Conservation (phyloP, 2,797 vertebrate species). For the Poeciliopsis presidionis region DNA sequence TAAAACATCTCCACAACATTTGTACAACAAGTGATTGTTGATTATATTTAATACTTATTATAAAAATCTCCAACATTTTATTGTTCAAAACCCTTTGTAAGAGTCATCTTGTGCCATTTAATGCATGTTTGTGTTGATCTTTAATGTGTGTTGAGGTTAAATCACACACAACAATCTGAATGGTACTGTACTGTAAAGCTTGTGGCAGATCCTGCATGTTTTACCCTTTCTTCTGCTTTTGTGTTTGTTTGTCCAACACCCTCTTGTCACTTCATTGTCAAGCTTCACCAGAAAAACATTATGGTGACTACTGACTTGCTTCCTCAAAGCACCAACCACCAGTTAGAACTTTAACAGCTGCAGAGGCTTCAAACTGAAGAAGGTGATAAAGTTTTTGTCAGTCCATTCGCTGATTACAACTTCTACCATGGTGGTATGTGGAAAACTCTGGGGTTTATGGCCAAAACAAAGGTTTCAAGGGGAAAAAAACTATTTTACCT, state of each 20-base stretch:
- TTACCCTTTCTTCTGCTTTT: slow-evolving; percentile 23
- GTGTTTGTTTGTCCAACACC: slow-evolving; percentile 11
- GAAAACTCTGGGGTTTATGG: neutral
- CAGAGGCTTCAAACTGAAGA: neutral
- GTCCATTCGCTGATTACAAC: neutral
- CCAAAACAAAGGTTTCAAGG: neutral
- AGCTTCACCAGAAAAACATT: neutral
- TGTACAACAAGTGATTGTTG: neutral
- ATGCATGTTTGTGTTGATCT: slow-evolving; percentile 33
- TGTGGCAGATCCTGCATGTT: slow-evolving; percentile 46
- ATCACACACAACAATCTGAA: slow-evolving; percentile 24
- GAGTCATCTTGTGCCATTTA: slow-evolving; percentile 14
- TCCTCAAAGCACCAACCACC: neutral
- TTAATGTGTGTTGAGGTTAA: slow-evolving; percentile 35
- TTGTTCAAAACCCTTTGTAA: slow-evolving; percentile 14
- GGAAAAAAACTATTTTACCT: neutral
- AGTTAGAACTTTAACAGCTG: neutral
- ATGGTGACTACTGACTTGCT: slow-evolving; percentile 13
- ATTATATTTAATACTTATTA: neutral
- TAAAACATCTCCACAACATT: neutral
- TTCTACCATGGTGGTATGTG: no score
- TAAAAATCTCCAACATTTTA: neutral
- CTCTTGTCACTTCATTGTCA: neutral
- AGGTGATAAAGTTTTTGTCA: slow-evolving; percentile 1
- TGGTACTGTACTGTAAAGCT: slow-evolving; percentile 18